These are phyloP conservation scores for Plectropomus leopardus DNA, from an alignment of 2,113 vertebrate genomes.

Conservation along the genomic window DNA sequence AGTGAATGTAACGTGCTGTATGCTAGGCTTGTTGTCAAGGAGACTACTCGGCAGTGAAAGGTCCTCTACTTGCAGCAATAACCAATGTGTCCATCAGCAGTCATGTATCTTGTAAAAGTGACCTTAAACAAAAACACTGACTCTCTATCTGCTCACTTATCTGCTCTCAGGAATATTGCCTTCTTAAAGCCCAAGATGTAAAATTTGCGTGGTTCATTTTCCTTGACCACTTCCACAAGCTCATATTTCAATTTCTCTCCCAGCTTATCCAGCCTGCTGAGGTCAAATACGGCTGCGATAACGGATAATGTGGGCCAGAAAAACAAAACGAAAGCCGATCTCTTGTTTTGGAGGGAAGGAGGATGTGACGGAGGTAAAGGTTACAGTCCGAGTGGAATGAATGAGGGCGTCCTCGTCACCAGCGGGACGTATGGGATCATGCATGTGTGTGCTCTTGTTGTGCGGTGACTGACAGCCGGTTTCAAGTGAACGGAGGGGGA, in stretches of 20 bases:
- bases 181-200: conserved; percentile 3
- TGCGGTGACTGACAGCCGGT: conserved; percentile 64
- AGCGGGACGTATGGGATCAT: conserved; percentile 34
- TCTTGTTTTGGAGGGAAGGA: conserved; percentile 69
- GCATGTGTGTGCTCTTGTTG: conserved; percentile 26
- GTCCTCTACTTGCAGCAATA: conserved; percentile 22
- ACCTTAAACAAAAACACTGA: conserved; percentile 15
- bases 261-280: not conserved
- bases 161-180: not conserved
- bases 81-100: conserved; percentile 17
- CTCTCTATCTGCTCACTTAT: not conserved
- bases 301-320: conserved; percentile 18
- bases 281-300: not conserved
- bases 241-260: not conserved
- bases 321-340: conserved; percentile 64
- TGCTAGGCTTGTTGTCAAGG: conserved; percentile 31
- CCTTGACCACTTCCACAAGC: not conserved
- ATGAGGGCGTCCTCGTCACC: conserved; percentile 42
- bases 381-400: conserved; percentile 46
- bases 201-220: conserved; percentile 10
- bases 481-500: conserved; percentile 74
- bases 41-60: not conserved
- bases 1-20: not conserved
- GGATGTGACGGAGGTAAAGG: conserved; percentile 50
- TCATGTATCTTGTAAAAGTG: conserved; percentile 6